Percentiles rank a stretch among this genome's conserved stretches.
These are phyloP conservation scores for human (Homo sapiens) DNA, from an alignment of 2,113 vertebrate genomes.

Conservation along the genomic window DNA sequence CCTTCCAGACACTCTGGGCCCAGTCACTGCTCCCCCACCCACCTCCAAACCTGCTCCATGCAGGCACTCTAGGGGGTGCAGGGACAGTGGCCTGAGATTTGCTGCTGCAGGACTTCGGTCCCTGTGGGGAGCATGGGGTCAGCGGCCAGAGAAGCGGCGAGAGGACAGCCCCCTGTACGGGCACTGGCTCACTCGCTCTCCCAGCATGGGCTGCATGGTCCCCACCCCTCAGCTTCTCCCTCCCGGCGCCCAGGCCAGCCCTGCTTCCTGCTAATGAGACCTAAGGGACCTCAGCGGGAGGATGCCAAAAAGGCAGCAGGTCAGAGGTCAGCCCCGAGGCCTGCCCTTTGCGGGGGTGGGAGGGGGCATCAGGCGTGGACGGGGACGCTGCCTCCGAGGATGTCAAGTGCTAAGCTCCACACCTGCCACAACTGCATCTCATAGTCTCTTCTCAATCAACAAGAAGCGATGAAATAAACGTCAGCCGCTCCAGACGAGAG, in stretches of 20 bases:
- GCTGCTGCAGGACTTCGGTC: background rate
- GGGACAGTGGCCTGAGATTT: too few species aligned
- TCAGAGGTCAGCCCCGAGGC: background rate
- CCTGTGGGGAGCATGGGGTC: too few species aligned
- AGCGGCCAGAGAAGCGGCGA: background rate
- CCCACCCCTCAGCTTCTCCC: background rate
- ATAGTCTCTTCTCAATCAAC: background rate
- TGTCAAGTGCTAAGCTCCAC: background rate
- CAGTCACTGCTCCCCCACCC: background rate
- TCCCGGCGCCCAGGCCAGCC: background rate
- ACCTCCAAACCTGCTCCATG: too few species aligned
- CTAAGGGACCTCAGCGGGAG: background rate
- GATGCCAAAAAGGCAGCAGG: background rate
- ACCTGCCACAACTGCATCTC: background rate
- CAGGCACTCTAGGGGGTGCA: background rate
- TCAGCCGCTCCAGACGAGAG: background rate
- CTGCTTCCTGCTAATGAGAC: background rate
- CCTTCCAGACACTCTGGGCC: background rate
- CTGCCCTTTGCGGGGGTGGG: fast-evolving
- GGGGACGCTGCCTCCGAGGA: background rate
- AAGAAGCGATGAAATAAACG: background rate
- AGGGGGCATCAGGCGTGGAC: background rate
- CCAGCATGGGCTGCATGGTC: too few species aligned
- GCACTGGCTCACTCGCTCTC: background rate
- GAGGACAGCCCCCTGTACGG: background rate